Evolutionary conservation across 1,140 invertebrate species (phyloP), one percentile per base, ranked within the genome.

Genomic region (Macrosteles quadrilineatus): DNA sequence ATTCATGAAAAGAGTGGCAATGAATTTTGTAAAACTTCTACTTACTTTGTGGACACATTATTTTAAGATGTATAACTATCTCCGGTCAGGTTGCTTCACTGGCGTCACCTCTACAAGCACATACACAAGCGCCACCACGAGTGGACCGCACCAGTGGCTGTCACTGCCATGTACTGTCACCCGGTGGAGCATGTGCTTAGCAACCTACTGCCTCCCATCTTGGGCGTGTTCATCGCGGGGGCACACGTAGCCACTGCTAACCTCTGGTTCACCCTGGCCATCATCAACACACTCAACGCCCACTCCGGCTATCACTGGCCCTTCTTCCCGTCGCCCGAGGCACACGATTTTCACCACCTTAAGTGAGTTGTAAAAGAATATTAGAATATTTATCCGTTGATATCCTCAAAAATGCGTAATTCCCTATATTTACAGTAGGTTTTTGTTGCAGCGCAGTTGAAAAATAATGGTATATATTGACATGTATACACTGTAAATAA

Each of bases 281-380:
- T 93, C 69, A 77, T 93, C 11, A 91, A 89, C 1, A 96, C 93
- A 0, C 84, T 95, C 4, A 93, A 94, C 76, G 87, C 92, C 19
- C 94, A 96, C 77, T 93, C 90, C 55, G 94, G 94, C 4, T 96
- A 95, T 76, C 94, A 96, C 81, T 83, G 96, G 74, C 94, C 94
- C 0, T 91, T 95, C 75, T 88, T 95, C 75, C 91, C 92, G 6
- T 94, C 92, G 27, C 92, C 93, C n/a, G 93, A 96, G 81, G 90
- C 91, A 1, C 94, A 96, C 77, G 94, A 96, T 81, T 96, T 91
- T 80, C 94, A 96, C 81, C 94, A 96, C 80, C 81, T 92, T 43
- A 94, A 93, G 93, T 94, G 81, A 85, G 85, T 81, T 47, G 3
- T 19, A 4, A 19, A 50, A 17, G 3, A 50, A 17, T n/a, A n/a